Conservation (phyloP, 2,888 invertebrate genomes). For the Scrobipalpa costella region DNA sequence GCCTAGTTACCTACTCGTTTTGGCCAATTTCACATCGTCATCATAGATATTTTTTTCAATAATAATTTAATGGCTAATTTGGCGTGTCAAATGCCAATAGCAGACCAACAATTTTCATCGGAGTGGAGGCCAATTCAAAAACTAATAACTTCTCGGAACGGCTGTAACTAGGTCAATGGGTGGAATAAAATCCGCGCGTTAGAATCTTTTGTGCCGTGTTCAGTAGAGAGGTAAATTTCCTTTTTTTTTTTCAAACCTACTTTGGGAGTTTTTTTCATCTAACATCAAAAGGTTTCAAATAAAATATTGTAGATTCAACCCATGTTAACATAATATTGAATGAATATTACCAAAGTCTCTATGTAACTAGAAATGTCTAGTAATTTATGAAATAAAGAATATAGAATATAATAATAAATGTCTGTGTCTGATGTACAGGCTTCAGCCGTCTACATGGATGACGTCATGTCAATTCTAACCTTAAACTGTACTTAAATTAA, state of each 20-base stretch:
- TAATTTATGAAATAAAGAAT: no score
- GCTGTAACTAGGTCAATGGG: slow-evolving; percentile 29
- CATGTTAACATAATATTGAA: no score
- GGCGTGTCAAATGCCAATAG: slow-evolving; percentile 32
- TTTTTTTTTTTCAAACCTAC: background rate
- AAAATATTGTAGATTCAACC: background rate
- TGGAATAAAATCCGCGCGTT: slow-evolving; percentile 29
- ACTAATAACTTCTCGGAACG: slow-evolving; percentile 29
- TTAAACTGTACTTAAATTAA: no score
- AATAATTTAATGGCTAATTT: slow-evolving; percentile 24
- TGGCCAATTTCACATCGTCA: background rate
- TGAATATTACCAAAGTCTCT: no score
- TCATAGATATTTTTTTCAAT: slow-evolving; percentile 5
- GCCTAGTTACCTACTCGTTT: slow-evolving; percentile 2
- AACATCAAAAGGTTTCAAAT: background rate
- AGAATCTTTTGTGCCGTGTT: slow-evolving; percentile 14
- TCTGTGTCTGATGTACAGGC: no score
- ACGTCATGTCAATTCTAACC: no score
- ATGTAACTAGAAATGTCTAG: no score
- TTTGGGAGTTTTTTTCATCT: background rate
- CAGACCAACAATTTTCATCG: slow-evolving; percentile 28
- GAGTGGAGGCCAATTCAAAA: slow-evolving; percentile 32
- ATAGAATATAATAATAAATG: no score
- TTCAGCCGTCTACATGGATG: no score
- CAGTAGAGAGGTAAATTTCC: background rate